These are phyloP conservation scores for Sebastes hubbsi DNA, from an alignment of 2,797 vertebrate species.

Conservation along the genomic window DNA sequence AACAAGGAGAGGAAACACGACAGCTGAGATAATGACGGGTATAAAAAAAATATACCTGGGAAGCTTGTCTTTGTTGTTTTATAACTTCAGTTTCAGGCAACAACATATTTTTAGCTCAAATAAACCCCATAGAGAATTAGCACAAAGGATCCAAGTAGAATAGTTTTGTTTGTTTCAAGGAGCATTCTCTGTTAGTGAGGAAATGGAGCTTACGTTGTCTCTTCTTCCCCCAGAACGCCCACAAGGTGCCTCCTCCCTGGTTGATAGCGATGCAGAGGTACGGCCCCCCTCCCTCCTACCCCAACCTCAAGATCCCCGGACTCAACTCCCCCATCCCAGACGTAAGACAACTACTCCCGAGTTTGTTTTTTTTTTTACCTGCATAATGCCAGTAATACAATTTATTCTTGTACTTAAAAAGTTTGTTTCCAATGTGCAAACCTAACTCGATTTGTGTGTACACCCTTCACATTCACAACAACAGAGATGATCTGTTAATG, in stretches of 20 bases:
- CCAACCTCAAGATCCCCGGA: slow-evolving; percentile 94
- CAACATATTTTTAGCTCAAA: background rate
- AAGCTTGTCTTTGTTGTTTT: background rate
- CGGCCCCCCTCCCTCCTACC: slow-evolving; percentile 93
- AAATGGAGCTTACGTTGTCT: background rate
- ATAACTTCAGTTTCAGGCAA: background rate
- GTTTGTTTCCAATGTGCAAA: background rate
- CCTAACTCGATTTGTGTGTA: background rate
- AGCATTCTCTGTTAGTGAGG: background rate
- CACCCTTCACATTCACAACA: background rate
- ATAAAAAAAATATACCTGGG: background rate
- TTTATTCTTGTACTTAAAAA: accelerated
- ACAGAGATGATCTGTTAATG: background rate
- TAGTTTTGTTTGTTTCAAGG: background rate
- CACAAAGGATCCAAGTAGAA: background rate
- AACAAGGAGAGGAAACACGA: background rate
- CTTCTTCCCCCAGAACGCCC: slow-evolving; percentile 84
- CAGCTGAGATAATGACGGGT: background rate
- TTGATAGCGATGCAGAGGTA: slow-evolving; percentile 96
- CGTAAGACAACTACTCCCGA: slow-evolving; percentile 59
- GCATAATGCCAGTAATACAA: background rate
- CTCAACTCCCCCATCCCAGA: slow-evolving; percentile 95
- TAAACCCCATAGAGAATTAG: background rate
- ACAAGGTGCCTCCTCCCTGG: slow-evolving; percentile 95
- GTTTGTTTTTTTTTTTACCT: background rate